Evolutionary conservation across 2,797 vertebrate genomes (phyloP).

Genomic region (Pangasius krempfi): DNA sequence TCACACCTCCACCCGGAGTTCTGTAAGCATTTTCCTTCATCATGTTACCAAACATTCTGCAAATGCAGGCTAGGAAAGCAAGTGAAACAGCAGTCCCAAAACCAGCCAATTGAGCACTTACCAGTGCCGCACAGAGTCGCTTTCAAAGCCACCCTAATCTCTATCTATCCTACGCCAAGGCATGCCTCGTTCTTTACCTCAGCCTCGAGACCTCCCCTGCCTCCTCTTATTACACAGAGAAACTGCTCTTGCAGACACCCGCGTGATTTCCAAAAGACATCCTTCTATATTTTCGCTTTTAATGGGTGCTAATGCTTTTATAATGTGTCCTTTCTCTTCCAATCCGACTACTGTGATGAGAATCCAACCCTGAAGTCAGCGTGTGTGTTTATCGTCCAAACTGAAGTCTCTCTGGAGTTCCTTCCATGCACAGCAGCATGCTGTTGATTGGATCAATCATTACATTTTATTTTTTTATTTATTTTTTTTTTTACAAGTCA

Average conservation of each 20-base stretch:
- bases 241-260: slow-evolving; percentile 24
- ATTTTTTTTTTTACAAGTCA: background rate
- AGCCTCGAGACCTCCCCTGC: slow-evolving; percentile 6
- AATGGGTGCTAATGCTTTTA: slow-evolving; percentile 51
- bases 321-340: slow-evolving; percentile 42
- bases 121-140: slow-evolving; percentile 22
- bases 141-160: slow-evolving; percentile 40
- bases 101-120: slow-evolving; percentile 42
- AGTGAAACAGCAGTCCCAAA: slow-evolving; percentile 4
- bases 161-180: slow-evolving; percentile 20
- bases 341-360: slow-evolving; percentile 20
- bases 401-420: slow-evolving; percentile 2
- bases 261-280: slow-evolving; percentile 23
- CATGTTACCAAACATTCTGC: slow-evolving; percentile 9
- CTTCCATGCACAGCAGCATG: slow-evolving; percentile 6
- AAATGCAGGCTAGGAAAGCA: background rate
- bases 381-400: slow-evolving; percentile 36
- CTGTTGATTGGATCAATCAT: slow-evolving; percentile 11
- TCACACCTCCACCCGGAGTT: background rate
- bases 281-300: slow-evolving; percentile 26
- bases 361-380: slow-evolving; percentile 27
- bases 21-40: background rate
- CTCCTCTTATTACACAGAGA: slow-evolving; percentile 6
- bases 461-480: background rate
- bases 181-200: slow-evolving; percentile 24